Evolutionary conservation across 2,797 vertebrate species (phyloP), one percentile per base, ranked within the genome.

Genomic region (Pangasius djambal): DNA sequence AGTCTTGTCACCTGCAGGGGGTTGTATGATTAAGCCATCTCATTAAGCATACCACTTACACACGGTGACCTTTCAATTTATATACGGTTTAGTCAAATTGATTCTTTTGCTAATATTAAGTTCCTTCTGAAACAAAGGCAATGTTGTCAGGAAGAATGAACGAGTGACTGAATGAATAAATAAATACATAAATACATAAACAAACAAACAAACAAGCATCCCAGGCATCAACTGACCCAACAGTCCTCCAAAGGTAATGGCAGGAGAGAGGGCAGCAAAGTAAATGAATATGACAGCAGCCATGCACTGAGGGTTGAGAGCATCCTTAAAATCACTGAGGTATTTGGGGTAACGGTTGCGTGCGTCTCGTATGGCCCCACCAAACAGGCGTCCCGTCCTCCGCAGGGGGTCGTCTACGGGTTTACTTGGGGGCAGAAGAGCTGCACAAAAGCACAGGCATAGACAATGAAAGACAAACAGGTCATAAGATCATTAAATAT

Each of bases 241-340:
- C 10, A 99, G 95, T 13, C 98, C 98, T 90, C 98, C 98, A 0
- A 99, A 99, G 13, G 98, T 99, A 92, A 99, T 98, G 92, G 98
- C 98, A 0, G 98, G 98, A 0, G 98, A 99, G 48, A 99, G 96
- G 0, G 98, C 98, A 0, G 98, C 98, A 0, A 99, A 99, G 95
- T 99, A 99, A 96, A 99, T 99, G 91, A 99, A 99, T 94, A 99
- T 98, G 40, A 99, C 95, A 0, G 98, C 98, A 0, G 98, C 98
- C 74, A 99, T 95, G 94, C 98, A 99, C 94, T 99, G 98, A 0
- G 97, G 96, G 95, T 97, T 96, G 18, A 99, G 95, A 0, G 97
- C 97, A 0, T 99, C 98, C 1, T 95, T 97, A 94, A 99, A 98
- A 95, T 99, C 98, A 0, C 98, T 99, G 93, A 98, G 69, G 93